Conservation (phyloP, 2,888 invertebrate genomes). For the Patella ulyssiponensis region DNA sequence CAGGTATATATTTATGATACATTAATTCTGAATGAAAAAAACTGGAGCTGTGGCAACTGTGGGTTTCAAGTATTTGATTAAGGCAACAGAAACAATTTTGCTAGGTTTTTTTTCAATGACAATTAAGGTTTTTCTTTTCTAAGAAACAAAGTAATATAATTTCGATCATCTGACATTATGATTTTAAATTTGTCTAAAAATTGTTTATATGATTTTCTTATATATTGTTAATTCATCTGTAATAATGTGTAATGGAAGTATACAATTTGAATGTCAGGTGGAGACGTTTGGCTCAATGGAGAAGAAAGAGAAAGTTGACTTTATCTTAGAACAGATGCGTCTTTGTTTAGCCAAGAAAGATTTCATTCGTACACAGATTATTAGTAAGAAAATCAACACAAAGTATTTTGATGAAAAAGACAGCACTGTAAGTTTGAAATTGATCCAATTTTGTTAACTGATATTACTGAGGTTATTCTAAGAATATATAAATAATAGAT, state of each 20-base stretch:
- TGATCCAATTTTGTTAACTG: background rate
- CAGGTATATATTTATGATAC: constrained; percentile 75
- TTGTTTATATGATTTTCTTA: background rate
- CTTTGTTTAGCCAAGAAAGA: constrained; percentile 95
- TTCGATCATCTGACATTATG: too few relatives aligned
- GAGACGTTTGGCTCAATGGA: constrained; percentile 99
- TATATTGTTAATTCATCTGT: background rate
- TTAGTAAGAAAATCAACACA: constrained; percentile 97
- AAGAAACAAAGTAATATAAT: too few relatives aligned
- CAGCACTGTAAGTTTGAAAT: constrained; percentile 75
- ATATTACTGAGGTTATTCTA: background rate
- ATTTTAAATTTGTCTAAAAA: too few relatives aligned
- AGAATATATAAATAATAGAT: background rate
- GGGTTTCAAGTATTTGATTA: too few relatives aligned
- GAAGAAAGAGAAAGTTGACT: constrained; percentile 93
- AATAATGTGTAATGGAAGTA: background rate
- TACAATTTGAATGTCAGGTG: constrained; percentile 72
- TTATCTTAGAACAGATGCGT: constrained; percentile 98
- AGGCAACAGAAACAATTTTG: too few relatives aligned
- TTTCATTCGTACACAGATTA: constrained; percentile 97
- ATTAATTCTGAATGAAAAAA: too few relatives aligned
- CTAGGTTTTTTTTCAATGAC: too few relatives aligned
- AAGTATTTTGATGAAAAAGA: constrained; percentile 94
- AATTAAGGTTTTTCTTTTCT: too few relatives aligned
- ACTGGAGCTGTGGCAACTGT: too few relatives aligned